Evolutionary conservation across 2,113 vertebrate genomes (phyloP).

Genomic region (Theristicus caerulescens): DNA sequence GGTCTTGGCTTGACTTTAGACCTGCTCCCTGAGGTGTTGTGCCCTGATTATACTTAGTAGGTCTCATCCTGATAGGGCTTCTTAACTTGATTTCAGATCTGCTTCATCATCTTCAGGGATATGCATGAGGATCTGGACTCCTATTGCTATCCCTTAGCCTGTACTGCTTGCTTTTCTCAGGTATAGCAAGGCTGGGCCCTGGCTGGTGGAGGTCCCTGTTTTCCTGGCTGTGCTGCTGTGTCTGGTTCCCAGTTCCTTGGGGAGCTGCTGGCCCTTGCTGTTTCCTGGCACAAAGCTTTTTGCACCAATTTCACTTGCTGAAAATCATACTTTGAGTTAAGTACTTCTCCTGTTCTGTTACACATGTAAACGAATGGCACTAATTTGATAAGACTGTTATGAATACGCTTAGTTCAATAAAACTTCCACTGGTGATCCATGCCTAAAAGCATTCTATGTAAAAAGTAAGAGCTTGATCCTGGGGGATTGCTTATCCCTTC

Average conservation of each 20-base stretch:
- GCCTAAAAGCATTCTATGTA: neutral
- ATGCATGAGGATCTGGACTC: accelerated
- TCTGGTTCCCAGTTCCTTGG: neutral
- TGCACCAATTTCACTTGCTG: neutral
- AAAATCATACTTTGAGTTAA: neutral
- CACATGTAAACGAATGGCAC: accelerated
- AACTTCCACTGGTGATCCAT: neutral
- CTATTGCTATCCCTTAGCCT: accelerated
- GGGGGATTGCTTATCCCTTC: neutral
- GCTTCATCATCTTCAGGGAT: accelerated
- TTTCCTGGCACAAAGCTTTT: neutral
- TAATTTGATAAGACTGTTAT: neutral
- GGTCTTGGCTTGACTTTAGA: accelerated
- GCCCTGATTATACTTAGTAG: accelerated
- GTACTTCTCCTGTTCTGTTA: neutral
- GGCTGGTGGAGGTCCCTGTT: neutral
- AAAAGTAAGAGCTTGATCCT: neutral
- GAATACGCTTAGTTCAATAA: neutral
- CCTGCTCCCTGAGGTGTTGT: accelerated
- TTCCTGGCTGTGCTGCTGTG: neutral
- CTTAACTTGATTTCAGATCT: accelerated
- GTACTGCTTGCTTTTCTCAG: neutral
- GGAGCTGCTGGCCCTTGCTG: accelerated
- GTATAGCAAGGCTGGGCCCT: accelerated
- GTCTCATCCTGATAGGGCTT: accelerated